Evolutionary conservation across 2,888 invertebrate genomes (phyloP).

Genomic region (Lochmaea crataegi): DNA sequence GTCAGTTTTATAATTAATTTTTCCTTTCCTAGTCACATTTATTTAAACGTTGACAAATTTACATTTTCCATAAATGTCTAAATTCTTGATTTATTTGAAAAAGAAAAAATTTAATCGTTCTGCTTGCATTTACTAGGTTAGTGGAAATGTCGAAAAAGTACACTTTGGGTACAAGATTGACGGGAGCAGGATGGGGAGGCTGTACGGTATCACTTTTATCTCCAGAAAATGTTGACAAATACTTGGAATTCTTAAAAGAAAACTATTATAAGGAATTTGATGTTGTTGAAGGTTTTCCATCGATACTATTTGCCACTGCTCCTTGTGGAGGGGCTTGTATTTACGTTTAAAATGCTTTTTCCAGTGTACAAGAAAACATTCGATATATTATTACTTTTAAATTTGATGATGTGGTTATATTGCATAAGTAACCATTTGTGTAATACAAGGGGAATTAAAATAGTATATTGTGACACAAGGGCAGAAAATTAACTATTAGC

Average conservation of each 20-base stretch:
- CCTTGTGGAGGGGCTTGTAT: constrained; percentile 74
- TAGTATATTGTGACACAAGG: no score
- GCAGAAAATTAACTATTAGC: no score
- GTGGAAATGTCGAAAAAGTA: constrained; percentile 77
- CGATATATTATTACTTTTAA: no score
- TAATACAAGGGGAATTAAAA: no score
- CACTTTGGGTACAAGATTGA: constrained; percentile 85
- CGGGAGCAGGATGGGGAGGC: constrained; percentile 98
- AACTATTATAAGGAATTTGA: constrained; percentile 74
- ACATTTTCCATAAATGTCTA: no score
- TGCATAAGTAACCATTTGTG: no score
- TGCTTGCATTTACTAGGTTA: constrained; percentile 63
- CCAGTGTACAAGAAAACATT: no score
- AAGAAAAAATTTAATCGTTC: background rate
- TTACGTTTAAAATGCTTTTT: constrained; percentile 36
- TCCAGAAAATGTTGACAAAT: constrained; percentile 73
- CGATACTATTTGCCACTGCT: constrained; percentile 72
- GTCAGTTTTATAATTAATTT: constrained; percentile 25
- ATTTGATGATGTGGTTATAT: no score
- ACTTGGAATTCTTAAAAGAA: constrained; percentile 75
- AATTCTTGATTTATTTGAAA: no score
- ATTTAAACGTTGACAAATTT: background rate
- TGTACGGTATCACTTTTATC: constrained; percentile 90
- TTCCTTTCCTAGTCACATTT: background rate
- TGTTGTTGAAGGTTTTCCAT: constrained; percentile 66